Conservation (phyloP, 2,888 invertebrate genomes). For the Pyralis farinalis region DNA sequence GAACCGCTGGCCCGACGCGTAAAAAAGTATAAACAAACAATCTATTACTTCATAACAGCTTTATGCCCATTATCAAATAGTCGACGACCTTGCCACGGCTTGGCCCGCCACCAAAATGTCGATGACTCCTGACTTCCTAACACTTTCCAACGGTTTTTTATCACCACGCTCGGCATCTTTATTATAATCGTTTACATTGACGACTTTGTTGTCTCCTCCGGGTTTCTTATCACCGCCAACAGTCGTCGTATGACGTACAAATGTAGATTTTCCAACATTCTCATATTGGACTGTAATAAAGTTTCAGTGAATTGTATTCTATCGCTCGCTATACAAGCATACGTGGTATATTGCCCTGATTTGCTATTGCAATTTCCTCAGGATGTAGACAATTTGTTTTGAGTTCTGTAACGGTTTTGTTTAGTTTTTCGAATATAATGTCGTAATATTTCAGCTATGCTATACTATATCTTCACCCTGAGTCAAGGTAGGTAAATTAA, state of each 20-base stretch:
- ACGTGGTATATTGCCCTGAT: slow-evolving; percentile 33
- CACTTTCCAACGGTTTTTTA: slow-evolving; percentile 70
- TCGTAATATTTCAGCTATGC: too few species aligned
- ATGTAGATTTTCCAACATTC: neutral
- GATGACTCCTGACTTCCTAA: slow-evolving; percentile 68
- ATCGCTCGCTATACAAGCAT: slow-evolving; percentile 33
- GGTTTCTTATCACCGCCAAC: slow-evolving; percentile 3
- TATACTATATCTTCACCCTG: too few species aligned
- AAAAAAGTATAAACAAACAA: slow-evolving; percentile 66
- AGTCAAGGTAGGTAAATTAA: too few species aligned
- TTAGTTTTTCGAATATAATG: neutral
- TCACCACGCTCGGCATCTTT: slow-evolving; percentile 25
- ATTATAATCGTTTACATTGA: slow-evolving; percentile 29
- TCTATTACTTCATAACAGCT: slow-evolving; percentile 56
- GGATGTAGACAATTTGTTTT: slow-evolving; percentile 20
- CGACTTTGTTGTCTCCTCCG: slow-evolving; percentile 23
- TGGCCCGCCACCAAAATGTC: slow-evolving; percentile 68
- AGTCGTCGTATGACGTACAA: neutral
- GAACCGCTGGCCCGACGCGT: slow-evolving; percentile 18
- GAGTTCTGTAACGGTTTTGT: slow-evolving; percentile 3
- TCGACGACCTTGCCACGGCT: slow-evolving; percentile 71
- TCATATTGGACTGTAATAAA: slow-evolving; percentile 21
- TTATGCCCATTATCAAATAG: slow-evolving; percentile 66
- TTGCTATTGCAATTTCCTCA: slow-evolving; percentile 26
- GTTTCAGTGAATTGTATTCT: slow-evolving; percentile 30